Base-by-base conservation (phyloP, 2,113 vertebrate species). In the Grammomys dolichurus region DNA sequence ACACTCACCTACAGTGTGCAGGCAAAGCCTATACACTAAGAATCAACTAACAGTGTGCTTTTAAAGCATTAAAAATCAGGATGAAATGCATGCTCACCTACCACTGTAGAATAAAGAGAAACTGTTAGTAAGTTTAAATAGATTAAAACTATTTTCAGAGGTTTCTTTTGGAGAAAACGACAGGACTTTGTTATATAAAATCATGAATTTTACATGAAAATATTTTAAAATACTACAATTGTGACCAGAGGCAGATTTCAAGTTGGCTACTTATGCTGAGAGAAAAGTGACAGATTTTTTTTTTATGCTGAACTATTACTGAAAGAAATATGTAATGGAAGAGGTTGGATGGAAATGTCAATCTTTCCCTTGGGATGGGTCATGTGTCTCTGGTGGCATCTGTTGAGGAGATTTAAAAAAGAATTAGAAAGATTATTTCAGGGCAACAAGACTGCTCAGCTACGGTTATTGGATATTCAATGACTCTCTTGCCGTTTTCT, bases 201-300 rank as follows among this genome's bases (percentile, higher is more conserved):
- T 94, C 54, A 96, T 90, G 90, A 95, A 95, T 94, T 96, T 96
- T 95, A 91, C 90, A 94, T 94, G 90, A 92, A 95, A 85, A 96
- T 94, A 75, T 96, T 96, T 96, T 93, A 88, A 92, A 96, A 48
- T 87, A 93, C 40, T 85, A 88, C 76, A 93, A 24, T 94, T 94
- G 72, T 94, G 63, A 96, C 82, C 65, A 85, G 70, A 96, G 90
- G 92, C 82, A 90, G 67, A 95, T 93, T 95, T 95, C 48, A 78
- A 94, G 69, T 84, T 91, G 82, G 36, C 69, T 94, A 69, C 73
- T 40, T 84, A 65, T 85, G 73, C 60, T 87, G 65, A 94, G 92
- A 87, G 33, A 91, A 90, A 69, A 95, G 81, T 94, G 90, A 86
- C 87, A 91, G 84, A 3, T 87, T 54, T 87, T 67, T 94, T 84